Evolutionary conservation across 2,888 invertebrate genomes (phyloP), one percentile per base, ranked within the genome.

Genomic region (Thymelicus lineola): DNA sequence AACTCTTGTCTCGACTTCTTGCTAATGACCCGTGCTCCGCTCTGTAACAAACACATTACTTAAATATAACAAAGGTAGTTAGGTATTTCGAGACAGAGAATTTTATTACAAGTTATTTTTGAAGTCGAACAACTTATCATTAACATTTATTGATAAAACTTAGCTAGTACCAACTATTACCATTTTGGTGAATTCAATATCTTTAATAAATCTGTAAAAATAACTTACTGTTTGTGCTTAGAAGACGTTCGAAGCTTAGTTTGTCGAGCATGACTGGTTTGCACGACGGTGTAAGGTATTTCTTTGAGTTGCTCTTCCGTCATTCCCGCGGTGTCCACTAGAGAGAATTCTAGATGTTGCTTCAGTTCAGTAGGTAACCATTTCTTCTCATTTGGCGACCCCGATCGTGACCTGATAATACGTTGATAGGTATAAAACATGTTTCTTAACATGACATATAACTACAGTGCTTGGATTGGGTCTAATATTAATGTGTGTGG

Each of bases 271-370:
- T 95, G 95, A 83, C 90, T 94, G 73, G 97, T 96, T 88, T 97
- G 97, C 15, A 98, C 97, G 59, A 97, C 97, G 0, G 97, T 97
- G 86, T 98, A 98, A 3, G 97, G 97, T 81, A 98, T 98, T 89
- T 98, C 97, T 73, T 97, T 95, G 36, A 98, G 94, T 83, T 98
- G 97, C 76, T 96, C 96, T 82, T 97, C 97, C 64, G 96, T 96
- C 97, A 98, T 98, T 71, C 98, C 98, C 28, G 96, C 95, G 0
- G 98, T 98, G 79, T 98, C 98, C 69, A 98, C 96, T 82, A 98
- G 94, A 83, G 97, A 96, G 88, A 97, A 98, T 86, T 98, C 97
- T 80, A 98, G 94, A 85, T 98, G 98, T 84, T 97, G 97, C 82
- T 97, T 97, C 75, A 97, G 86, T 86, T 97, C 97, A 75, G 94